Evolutionary conservation across 92 coral and sea anemone genomes (phyloP).

Genomic region (Phenganax subtilis): DNA sequence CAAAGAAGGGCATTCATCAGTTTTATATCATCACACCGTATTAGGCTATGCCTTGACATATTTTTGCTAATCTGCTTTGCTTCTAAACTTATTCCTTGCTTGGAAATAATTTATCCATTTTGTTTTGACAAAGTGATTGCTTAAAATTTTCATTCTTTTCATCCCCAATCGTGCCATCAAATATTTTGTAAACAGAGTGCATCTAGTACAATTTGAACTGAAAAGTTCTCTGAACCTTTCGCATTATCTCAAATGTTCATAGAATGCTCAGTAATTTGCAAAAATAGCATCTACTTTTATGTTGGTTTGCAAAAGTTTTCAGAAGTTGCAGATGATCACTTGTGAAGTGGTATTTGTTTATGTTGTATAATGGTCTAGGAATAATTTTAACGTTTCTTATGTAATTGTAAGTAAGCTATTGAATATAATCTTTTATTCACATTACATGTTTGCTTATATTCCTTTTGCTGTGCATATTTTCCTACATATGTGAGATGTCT

Average conservation of each 20-base stretch:
- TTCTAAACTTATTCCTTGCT: slow-evolving; percentile 18
- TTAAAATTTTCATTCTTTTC: not conserved
- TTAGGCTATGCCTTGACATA: slow-evolving; percentile 24
- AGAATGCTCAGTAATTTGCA: too few species aligned
- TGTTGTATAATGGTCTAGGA: not conserved
- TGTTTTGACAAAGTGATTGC: not conserved
- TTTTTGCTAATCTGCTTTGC: slow-evolving; percentile 9
- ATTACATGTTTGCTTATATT: slow-evolving; percentile 5
- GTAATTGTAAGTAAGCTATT: not conserved
- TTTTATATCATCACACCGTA: slow-evolving; percentile 21
- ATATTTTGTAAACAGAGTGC: too few species aligned
- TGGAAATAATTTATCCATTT: not conserved
- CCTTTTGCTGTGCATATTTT: not conserved
- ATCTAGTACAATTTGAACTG: too few species aligned
- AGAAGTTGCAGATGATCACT: too few species aligned
- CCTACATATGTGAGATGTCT: not conserved
- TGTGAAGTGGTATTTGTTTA: too few species aligned
- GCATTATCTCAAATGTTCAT: too few species aligned
- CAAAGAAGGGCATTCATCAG: slow-evolving; percentile 10
- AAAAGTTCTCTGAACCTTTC: too few species aligned
- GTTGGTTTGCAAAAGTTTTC: too few species aligned
- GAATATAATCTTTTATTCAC: not conserved
- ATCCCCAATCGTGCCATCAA: not conserved
- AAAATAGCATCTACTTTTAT: too few species aligned
- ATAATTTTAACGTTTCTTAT: not conserved